These are phyloP conservation scores for Camarhynchus parvulus DNA, from an alignment of 2,113 vertebrate genomes.

Conservation along the genomic window DNA sequence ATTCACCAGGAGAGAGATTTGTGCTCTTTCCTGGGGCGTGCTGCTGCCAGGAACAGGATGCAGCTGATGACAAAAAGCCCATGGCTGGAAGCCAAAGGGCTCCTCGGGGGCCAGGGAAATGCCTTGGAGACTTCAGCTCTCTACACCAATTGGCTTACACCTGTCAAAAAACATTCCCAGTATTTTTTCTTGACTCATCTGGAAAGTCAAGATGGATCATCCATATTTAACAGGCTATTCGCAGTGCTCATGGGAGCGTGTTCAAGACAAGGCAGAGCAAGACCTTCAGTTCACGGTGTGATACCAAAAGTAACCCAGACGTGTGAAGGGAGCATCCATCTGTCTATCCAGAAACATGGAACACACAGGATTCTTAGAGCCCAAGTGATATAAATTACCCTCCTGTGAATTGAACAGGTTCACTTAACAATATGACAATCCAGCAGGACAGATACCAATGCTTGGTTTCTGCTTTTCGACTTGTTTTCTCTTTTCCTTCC, in stretches of 20 bases:
- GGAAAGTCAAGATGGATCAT: background rate
- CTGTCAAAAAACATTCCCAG: background rate
- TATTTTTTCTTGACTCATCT: background rate
- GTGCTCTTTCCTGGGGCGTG: background rate
- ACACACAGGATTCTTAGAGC: background rate
- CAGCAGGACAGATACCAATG: background rate
- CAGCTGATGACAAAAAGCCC: background rate
- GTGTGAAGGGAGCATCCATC: background rate
- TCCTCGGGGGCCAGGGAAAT: background rate
- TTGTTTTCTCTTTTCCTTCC: background rate
- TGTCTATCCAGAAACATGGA: background rate
- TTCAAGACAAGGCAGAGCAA: background rate
- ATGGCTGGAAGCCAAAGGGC: constrained; percentile 7
- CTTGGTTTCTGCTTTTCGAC: background rate
- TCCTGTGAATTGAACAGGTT: background rate
- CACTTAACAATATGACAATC: background rate
- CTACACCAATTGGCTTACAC: background rate
- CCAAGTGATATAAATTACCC: background rate
- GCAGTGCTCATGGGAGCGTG: background rate
- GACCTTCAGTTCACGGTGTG: background rate
- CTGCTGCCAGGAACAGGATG: background rate
- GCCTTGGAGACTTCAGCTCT: background rate
- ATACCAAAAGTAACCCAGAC: background rate
- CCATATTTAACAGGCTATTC: background rate
- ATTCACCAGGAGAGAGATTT: background rate